Evolutionary conservation across 2,888 invertebrate genomes (phyloP).

Genomic region (Melieria omissa): DNA sequence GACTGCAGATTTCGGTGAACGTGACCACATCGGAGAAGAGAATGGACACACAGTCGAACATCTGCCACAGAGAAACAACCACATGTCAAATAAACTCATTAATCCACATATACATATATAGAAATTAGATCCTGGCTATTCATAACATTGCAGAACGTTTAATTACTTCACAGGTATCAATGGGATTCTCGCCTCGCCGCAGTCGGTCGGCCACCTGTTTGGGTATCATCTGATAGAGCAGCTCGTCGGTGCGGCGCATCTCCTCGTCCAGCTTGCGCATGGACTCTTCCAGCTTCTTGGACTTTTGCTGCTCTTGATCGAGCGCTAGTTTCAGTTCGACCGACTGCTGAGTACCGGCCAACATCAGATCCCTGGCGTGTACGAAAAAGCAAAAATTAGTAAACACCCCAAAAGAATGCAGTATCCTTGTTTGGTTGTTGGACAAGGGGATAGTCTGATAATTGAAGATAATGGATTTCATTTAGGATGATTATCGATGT

Average conservation of each 20-base stretch:
- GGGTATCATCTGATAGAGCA: slow-evolving; percentile 99
- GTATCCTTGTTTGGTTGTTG: no score
- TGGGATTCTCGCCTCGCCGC: slow-evolving; percentile 93
- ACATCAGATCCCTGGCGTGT: slow-evolving; percentile 84
- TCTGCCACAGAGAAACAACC: slow-evolving; percentile 69
- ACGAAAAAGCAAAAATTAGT: background rate
- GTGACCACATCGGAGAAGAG: slow-evolving; percentile 98
- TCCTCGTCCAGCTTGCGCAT: slow-evolving; percentile 96
- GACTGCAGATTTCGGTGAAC: slow-evolving; percentile 96
- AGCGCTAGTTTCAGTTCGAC: slow-evolving; percentile 95
- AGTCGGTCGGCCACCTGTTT: slow-evolving; percentile 95
- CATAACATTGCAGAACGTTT: background rate
- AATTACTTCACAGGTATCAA: slow-evolving; percentile 93
- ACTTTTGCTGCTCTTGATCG: slow-evolving; percentile 97
- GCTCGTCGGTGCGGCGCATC: slow-evolving; percentile 94
- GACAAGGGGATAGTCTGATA: background rate
- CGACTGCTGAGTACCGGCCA: slow-evolving; percentile 97
- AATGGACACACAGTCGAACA: slow-evolving; percentile 95
- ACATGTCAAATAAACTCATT: background rate
- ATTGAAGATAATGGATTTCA: background rate
- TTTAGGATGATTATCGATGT: background rate
- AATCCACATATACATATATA: no score
- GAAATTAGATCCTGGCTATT: no score
- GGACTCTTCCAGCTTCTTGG: slow-evolving; percentile 94
- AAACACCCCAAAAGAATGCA: no score